Evolutionary conservation across 30 jellyfish, hydroid and myxozoan species (phyloP), one percentile per base, ranked within the genome.

Genomic region (Pseudorhiza aurosa): DNA sequence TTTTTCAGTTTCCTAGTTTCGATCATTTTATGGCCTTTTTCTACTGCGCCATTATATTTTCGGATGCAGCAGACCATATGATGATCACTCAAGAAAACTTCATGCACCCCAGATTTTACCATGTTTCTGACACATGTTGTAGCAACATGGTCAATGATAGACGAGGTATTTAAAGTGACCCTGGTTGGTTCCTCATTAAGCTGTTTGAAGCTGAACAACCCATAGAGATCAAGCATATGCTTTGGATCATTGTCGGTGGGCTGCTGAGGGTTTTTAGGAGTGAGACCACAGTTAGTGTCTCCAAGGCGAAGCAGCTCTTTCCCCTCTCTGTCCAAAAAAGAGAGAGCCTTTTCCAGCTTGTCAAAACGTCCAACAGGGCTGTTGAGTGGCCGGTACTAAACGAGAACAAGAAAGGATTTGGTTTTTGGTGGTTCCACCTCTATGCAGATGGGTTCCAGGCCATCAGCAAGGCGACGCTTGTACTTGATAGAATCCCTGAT

Each of bases 111-210:
- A 11, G 85, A 45, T 71, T 43, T 21, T 45, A 74, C 12, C 26
- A 50, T 74, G 65, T 57, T 57, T 31, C 63, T 31, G 57, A 62
- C 58, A 19, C 51, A 32, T 1, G 76, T 51, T 50, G 87, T 74
- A 11, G 76, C 87, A 51, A 74, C 33, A 57, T 74, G 78, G 32
- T 74, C 87, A 45, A 50, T 74, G 11, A 74, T 12, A 17, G 87
- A 18, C 10, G 87, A 56, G 12, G 87, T 15, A 63, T 12, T 53
- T 8, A 39, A 45, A 25, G 63, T 74, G 32, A 50, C 87, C 77
- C 77, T 74, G 2, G 87, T 74, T 51, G 76, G 77, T 56, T 36
- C 63, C 4, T 50, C 77, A n/a, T n/a, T n/a, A n/a, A n/a, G n/a
- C n/a, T 74, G 87, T 26, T 53, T 31, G 33, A 74, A 36, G 76